A percentile compares a stretch with the other conserved stretches of the same genome.
phyloP scores from a whole-genome alignment of 1,140 invertebrate species.

The Caerostris darwini region DNA sequence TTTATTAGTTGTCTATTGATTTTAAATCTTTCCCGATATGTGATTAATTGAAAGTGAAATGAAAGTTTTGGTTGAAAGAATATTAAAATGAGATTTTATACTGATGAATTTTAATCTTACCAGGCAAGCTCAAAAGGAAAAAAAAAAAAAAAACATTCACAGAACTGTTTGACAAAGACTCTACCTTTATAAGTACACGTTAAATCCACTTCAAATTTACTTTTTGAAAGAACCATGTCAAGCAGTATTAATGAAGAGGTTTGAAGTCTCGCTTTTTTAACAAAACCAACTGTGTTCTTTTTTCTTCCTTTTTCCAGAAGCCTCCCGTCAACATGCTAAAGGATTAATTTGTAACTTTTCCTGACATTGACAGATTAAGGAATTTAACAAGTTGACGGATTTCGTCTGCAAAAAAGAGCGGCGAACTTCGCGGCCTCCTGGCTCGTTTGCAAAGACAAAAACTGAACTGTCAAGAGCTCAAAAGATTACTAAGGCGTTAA shows the following conservation, averaged over 20 bases:
- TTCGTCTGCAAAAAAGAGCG: neutral
- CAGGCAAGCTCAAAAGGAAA: no score
- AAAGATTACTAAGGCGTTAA: no score
- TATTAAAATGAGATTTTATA: no score
- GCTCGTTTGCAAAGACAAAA: neutral
- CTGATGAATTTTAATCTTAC: no score
- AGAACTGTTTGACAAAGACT: neutral
- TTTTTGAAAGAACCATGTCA: neutral
- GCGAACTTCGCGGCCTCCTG: slow-evolving; percentile 8
- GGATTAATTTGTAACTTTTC: slow-evolving; percentile 52
- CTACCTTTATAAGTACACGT: neutral
- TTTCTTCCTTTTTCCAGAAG: neutral
- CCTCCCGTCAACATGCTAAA: slow-evolving; percentile 46
- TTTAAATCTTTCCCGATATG: no score
- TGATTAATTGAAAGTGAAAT: no score
- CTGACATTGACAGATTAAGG: neutral
- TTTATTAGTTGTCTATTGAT: no score
- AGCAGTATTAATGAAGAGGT: neutral
- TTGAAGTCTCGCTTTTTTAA: neutral
- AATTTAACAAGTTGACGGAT: slow-evolving; percentile 53
- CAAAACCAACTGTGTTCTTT: neutral
- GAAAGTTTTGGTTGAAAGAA: no score
- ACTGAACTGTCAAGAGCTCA: no score
- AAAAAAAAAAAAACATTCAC: no score
- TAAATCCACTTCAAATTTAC: neutral